Evolutionary conservation across 2,113 vertebrate species (phyloP).

Genomic region (Varanus salvator): DNA sequence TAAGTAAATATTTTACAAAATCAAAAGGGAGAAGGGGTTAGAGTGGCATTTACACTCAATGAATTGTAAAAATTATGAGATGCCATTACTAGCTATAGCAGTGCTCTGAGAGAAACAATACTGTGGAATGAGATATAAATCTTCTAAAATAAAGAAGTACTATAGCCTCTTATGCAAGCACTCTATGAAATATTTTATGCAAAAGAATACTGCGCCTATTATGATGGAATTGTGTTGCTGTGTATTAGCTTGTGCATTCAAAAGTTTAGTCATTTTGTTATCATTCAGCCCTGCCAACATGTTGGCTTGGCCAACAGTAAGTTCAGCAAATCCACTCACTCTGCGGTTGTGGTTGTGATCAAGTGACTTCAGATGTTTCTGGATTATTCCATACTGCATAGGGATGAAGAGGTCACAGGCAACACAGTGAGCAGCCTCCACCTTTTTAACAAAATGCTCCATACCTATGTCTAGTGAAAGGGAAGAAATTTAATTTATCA

Average conservation of each 20-base stretch:
- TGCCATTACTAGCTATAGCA: neutral
- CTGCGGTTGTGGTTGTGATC: constrained; percentile 93
- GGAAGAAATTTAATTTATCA: neutral
- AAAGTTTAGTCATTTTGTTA: neutral
- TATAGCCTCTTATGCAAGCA: neutral
- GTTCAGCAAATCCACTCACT: constrained; percentile 70
- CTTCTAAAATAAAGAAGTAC: neutral
- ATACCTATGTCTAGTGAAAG: constrained; percentile 83
- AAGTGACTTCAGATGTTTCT: constrained; percentile 89
- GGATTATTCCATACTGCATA: constrained; percentile 90
- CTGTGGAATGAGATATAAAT: neutral
- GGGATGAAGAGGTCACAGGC: constrained; percentile 94
- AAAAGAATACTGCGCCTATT: neutral
- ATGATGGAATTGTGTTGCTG: neutral
- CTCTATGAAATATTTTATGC: neutral
- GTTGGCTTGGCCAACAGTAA: neutral
- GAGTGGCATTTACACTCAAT: neutral
- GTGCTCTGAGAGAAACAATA: neutral
- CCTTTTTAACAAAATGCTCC: constrained; percentile 94
- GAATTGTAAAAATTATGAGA: neutral
- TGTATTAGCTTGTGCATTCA: rapidly evolving
- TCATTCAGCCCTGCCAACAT: neutral
- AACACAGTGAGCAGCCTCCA: constrained; percentile 91
- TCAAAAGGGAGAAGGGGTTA: neutral
- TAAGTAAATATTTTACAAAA: neutral